A percentile compares a stretch with the other conserved stretches of the same genome.
These are phyloP conservation scores for Rhynchonycteris naso DNA, from an alignment of 2,797 vertebrate genomes.

Conservation along the genomic window DNA sequence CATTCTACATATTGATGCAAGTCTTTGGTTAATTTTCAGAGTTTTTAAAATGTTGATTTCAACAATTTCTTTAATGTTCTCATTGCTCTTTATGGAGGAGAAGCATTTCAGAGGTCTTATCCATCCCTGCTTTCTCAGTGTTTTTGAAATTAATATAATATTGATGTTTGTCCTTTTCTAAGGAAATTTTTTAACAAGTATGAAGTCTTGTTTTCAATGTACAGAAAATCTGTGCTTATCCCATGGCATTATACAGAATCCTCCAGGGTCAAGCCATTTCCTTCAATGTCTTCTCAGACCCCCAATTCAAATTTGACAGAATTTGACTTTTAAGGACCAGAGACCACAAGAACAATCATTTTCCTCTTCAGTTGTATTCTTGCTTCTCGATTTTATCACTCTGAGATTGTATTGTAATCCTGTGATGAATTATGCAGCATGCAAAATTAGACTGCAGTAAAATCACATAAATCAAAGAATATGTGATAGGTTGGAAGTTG, in stretches of 20 bases:
- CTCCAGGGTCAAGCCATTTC: background rate
- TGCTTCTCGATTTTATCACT: constrained; percentile 31
- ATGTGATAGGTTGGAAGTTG: background rate
- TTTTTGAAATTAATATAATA: constrained; percentile 6
- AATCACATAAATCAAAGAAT: constrained; percentile 27
- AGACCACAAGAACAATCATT: background rate
- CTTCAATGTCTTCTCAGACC: background rate
- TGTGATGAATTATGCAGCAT: background rate
- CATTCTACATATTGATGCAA: background rate
- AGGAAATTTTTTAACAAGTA: background rate
- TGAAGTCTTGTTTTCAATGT: background rate
- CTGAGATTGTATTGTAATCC: background rate
- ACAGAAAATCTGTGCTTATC: background rate
- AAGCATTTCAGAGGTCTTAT: background rate
- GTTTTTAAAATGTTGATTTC: background rate
- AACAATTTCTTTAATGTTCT: background rate
- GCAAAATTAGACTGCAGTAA: background rate
- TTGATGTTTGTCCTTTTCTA: background rate
- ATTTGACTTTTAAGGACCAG: background rate
- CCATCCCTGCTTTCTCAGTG: background rate
- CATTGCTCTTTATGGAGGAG: background rate
- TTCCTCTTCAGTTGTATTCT: constrained; percentile 44
- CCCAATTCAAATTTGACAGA: background rate
- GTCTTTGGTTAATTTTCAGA: background rate
- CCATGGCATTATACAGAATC: background rate